phyloP scores from a whole-genome alignment of 53 echinoderm and acorn worm species.

The Holothuria scabra region DNA sequence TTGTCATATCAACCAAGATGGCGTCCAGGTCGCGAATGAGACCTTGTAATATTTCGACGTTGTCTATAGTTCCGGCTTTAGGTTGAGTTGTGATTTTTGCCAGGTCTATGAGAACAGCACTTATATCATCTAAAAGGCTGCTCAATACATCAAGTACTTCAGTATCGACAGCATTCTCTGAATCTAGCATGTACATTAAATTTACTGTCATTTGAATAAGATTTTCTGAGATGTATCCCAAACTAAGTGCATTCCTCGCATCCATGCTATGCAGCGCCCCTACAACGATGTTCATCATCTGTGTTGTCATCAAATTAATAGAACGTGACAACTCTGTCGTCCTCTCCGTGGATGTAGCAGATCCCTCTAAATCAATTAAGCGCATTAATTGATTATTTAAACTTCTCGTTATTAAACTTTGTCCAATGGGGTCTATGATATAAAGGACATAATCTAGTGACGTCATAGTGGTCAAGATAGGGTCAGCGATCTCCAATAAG shows the following conservation, averaged over 20 bases:
- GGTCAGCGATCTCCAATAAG: neutral
- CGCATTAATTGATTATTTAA: conserved; percentile 38
- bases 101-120: conserved; percentile 58
- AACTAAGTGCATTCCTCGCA: conserved; percentile 60
- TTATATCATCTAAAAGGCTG: conserved; percentile 65
- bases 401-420: conserved; percentile 14
- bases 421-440: conserved; percentile 22
- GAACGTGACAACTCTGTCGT: conserved; percentile 17
- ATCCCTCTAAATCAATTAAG: conserved; percentile 5
- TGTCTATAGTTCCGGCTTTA: conserved; percentile 55
- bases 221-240: conserved; percentile 75
- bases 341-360: conserved; percentile 1
- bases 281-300: conserved; percentile 73
- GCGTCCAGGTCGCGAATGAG: conserved; percentile 68
- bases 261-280: conserved; percentile 77
- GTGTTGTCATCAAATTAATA: conserved; percentile 64
- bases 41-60: conserved; percentile 66
- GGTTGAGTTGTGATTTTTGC: conserved; percentile 66
- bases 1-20: conserved; percentile 63
- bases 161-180: conserved; percentile 53
- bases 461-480: conserved; percentile 28
- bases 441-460: conserved; percentile 32
- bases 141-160: conserved; percentile 64
- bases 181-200: conserved; percentile 74
- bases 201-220: conserved; percentile 74